A percentile compares a stretch with the other conserved stretches of the same genome.
phyloP scores from a whole-genome alignment of 2,888 invertebrate genomes.

The Ophion ventricosus region DNA sequence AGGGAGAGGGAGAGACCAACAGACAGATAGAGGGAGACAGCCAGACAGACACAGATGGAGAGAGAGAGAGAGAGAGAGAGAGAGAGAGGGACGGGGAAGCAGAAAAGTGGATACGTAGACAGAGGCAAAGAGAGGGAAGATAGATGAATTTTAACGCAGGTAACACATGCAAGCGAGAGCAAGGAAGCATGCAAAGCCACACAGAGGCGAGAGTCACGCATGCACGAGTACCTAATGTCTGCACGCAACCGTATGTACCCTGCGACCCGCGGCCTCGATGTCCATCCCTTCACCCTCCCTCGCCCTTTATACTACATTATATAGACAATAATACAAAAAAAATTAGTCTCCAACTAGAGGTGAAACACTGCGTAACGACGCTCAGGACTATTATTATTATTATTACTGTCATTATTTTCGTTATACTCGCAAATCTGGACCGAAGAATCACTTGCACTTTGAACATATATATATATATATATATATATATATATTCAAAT shows the following conservation, averaged over 20 bases:
- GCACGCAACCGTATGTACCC: constrained; percentile 65
- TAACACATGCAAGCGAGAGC: constrained; percentile 35
- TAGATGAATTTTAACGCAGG: constrained; percentile 39
- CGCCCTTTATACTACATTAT: constrained; percentile 20
- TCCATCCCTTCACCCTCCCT: constrained; percentile 10
- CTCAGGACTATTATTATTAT: constrained; percentile 13
- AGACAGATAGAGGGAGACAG: no score
- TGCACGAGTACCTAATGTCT: constrained; percentile 62
- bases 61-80: neutral
- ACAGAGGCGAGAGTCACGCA: constrained; percentile 50
- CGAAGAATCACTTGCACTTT: constrained; percentile 25
- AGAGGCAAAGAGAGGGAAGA: neutral
- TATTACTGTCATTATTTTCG: constrained; percentile 9
- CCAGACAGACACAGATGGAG: neutral
- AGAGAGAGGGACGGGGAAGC: neutral
- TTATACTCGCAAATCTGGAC: constrained; percentile 16
- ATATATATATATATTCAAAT: neutral
- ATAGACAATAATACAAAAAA: constrained; percentile 13
- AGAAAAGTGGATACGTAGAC: constrained; percentile 1
- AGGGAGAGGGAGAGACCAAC: no score
- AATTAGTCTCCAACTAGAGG: neutral
- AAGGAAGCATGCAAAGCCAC: constrained; percentile 44
- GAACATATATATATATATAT: neutral
- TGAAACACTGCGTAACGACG: constrained; percentile 4
- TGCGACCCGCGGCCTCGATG: constrained; percentile 61